phyloP scores from a whole-genome alignment of 2,113 vertebrate species.

The Acanthisitta chloris region DNA sequence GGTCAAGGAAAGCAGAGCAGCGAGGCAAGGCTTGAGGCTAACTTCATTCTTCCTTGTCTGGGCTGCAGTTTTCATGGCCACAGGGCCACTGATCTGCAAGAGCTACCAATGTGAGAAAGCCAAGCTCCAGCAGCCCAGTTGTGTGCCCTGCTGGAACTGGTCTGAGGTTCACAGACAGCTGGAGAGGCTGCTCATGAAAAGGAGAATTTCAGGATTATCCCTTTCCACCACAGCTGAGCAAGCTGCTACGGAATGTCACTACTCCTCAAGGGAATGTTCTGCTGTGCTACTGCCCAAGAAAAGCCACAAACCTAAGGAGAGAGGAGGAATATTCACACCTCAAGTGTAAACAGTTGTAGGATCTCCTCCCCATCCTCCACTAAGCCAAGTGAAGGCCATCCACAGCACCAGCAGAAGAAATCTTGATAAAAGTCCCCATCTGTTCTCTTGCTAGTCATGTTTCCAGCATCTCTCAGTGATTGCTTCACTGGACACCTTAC shows the following conservation, averaged over 20 bases:
- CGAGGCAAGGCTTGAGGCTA: neutral
- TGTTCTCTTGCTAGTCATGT: neutral
- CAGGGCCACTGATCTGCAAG: neutral
- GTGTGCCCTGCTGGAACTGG: neutral
- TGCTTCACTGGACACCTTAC: neutral
- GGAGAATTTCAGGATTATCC: neutral
- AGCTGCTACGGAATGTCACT: neutral
- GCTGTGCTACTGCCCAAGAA: neutral
- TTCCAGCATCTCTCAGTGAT: neutral
- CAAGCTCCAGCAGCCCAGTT: neutral
- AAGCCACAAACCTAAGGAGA: neutral
- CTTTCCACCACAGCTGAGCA: neutral
- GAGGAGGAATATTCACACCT: neutral
- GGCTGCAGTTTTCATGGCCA: neutral
- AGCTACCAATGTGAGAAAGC: neutral
- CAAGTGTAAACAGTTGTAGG: neutral
- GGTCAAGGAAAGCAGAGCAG: neutral
- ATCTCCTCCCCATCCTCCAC: neutral
- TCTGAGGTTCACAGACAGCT: neutral
- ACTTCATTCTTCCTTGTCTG: neutral
- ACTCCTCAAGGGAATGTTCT: neutral
- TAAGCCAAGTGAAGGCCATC: neutral
- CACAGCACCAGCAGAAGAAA: neutral
- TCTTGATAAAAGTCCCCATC: neutral
- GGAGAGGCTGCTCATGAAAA: neutral